Percentiles rank a stretch among this genome's conserved stretches.
Conservation (phyloP, 2,113 vertebrate genomes). For the Mormyrus iriodes region DNA sequence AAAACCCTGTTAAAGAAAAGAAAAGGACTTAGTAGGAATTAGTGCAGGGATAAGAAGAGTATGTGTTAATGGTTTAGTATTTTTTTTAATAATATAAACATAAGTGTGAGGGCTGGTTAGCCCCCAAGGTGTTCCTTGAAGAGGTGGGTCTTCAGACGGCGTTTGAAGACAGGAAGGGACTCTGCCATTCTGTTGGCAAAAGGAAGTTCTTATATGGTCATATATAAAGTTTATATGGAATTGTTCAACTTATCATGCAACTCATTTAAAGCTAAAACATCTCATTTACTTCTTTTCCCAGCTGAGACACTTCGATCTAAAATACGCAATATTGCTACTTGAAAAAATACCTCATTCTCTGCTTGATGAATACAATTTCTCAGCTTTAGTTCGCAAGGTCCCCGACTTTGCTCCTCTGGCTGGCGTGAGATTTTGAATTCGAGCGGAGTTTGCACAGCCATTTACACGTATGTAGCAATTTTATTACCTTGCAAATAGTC, state of each 20-base stretch:
- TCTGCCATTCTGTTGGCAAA: too few species aligned
- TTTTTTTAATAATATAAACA: too few species aligned
- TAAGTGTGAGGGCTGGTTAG: too few species aligned
- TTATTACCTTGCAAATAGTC: neutral
- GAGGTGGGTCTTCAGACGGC: too few species aligned
- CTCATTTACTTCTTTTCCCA: neutral
- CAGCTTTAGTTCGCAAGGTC: neutral
- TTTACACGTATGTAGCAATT: neutral
- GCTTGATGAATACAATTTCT: neutral
- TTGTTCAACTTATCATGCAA: too few species aligned
- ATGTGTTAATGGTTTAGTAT: too few species aligned
- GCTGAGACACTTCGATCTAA: neutral
- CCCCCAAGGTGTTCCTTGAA: too few species aligned
- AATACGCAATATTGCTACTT: neutral
- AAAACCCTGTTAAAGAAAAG: too few species aligned
- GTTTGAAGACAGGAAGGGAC: too few species aligned
- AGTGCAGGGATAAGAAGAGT: too few species aligned
- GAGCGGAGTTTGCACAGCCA: neutral
- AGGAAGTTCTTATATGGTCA: too few species aligned
- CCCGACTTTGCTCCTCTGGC: neutral
- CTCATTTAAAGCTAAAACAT: neutral
- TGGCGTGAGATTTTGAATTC: neutral
- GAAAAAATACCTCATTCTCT: neutral
- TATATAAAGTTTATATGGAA: neutral
- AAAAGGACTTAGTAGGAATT: too few species aligned